A percentile compares a stretch with the other conserved stretches of the same genome.
These are phyloP conservation scores for Bicyclus anynana DNA, from an alignment of 1,140 invertebrate genomes.

Conservation along the genomic window DNA sequence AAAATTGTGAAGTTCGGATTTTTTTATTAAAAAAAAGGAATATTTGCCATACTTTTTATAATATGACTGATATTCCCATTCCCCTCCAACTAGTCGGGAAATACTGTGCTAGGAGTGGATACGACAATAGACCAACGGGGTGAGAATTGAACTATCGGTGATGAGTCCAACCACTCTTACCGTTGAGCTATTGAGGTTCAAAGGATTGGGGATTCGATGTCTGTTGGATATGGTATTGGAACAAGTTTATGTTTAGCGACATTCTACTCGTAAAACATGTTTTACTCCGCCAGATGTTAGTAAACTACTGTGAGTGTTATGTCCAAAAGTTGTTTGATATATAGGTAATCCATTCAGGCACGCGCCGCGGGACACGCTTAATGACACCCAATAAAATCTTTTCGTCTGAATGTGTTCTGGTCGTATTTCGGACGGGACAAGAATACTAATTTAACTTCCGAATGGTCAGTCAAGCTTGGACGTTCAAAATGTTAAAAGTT, in stretches of 20 bases:
- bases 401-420: conserved; percentile 32
- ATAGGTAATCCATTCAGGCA: conserved; percentile 49
- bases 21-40: no score
- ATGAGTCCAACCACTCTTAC: no score
- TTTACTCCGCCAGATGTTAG: conserved; percentile 44
- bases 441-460: conserved; percentile 24
- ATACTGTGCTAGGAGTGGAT: no score
- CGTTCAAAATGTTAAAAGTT: conserved; percentile 3
- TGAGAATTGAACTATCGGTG: no score
- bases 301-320: conserved; percentile 56
- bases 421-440: conserved; percentile 19
- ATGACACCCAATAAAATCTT: conserved; percentile 44
- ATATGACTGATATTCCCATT: no score
- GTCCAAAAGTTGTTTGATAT: conserved; percentile 42
- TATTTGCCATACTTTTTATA: no score
- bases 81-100: no score
- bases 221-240: no score
- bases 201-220: no score
- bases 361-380: conserved; percentile 35
- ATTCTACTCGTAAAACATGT: conserved; percentile 63
- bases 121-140: no score
- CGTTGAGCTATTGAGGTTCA: no score
- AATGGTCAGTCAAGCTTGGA: conserved; percentile 1
- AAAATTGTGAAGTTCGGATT: no score
- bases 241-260: conserved; percentile 47